A percentile compares a stretch with the other conserved stretches of the same genome.
Evolutionary conservation across 2,797 vertebrate genomes (phyloP).

Genomic region (Darevskia nairensis): DNA sequence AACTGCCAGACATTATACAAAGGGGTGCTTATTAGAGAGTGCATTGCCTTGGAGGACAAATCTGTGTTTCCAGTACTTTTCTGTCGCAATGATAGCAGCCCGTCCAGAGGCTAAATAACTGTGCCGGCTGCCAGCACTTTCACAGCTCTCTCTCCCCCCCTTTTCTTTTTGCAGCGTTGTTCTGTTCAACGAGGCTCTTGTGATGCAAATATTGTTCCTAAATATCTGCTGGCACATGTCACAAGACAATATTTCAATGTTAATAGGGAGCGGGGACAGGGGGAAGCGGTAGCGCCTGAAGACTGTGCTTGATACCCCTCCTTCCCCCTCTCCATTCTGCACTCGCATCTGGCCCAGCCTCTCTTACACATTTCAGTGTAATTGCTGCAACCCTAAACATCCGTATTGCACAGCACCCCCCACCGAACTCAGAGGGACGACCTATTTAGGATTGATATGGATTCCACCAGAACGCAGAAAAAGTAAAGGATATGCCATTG

Average conservation of each 20-base stretch:
- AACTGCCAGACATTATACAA: background rate
- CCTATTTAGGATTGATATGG: background rate
- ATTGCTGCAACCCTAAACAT: background rate
- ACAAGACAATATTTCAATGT: background rate
- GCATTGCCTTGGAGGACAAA: background rate
- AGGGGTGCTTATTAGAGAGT: background rate
- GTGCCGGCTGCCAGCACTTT: background rate
- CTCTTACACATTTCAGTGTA: background rate
- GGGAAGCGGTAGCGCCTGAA: no score
- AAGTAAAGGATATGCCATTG: background rate
- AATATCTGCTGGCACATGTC: background rate
- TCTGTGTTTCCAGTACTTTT: constrained; percentile 9
- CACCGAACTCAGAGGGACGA: background rate
- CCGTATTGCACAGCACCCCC: background rate
- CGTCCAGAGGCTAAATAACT: background rate
- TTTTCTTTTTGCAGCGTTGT: background rate
- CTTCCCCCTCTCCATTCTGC: no score
- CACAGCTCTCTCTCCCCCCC: no score
- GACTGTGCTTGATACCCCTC: no score
- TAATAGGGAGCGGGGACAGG: background rate
- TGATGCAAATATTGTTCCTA: background rate
- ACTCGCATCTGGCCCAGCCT: no score
- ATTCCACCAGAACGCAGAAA: background rate
- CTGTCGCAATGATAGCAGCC: background rate
- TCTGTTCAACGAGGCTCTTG: background rate